phyloP scores from a whole-genome alignment of 2,888 invertebrate species.

The Ennomos quercinarius region DNA sequence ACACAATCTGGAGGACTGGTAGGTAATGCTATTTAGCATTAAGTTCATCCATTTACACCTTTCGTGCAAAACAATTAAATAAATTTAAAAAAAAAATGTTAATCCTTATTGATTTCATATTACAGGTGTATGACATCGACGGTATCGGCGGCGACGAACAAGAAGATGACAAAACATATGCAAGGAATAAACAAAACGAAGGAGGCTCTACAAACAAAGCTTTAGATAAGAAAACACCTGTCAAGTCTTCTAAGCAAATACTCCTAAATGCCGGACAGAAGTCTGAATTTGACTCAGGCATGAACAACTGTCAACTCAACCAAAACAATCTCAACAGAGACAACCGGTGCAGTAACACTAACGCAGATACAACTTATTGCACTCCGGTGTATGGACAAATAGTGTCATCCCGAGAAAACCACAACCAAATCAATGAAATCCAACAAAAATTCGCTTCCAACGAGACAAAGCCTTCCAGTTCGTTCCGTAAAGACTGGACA shows the following conservation, averaged over 20 bases:
- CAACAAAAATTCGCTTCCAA: conserved; percentile 73
- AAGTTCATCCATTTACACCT: too few relatives aligned
- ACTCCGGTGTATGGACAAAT: conserved; percentile 81
- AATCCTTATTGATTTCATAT: conserved; percentile 17
- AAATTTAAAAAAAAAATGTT: not conserved
- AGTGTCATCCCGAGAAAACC: conserved; percentile 78
- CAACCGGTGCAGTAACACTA: conserved; percentile 55
- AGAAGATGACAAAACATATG: conserved; percentile 67
- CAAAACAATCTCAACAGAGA: conserved; percentile 62
- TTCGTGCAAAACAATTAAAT: too few relatives aligned
- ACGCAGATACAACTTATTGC: conserved; percentile 77
- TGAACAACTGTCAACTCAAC: conserved; percentile 78
- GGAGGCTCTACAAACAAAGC: conserved; percentile 57
- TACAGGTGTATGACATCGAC: conserved; percentile 81
- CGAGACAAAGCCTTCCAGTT: conserved; percentile 76
- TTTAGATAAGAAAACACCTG: conserved; percentile 55
- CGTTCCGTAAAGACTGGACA: conserved; percentile 74
- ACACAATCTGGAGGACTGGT: too few relatives aligned
- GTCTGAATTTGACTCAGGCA: conserved; percentile 80
- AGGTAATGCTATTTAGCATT: too few relatives aligned
- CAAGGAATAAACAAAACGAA: conserved; percentile 53
- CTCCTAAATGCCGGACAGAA: conserved; percentile 79
- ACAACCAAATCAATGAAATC: conserved; percentile 80
- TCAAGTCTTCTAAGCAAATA: conserved; percentile 81
- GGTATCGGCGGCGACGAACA: conserved; percentile 75